These are phyloP conservation scores for Dermochelys coriacea DNA, from an alignment of 2,797 vertebrate species.

Conservation along the genomic window DNA sequence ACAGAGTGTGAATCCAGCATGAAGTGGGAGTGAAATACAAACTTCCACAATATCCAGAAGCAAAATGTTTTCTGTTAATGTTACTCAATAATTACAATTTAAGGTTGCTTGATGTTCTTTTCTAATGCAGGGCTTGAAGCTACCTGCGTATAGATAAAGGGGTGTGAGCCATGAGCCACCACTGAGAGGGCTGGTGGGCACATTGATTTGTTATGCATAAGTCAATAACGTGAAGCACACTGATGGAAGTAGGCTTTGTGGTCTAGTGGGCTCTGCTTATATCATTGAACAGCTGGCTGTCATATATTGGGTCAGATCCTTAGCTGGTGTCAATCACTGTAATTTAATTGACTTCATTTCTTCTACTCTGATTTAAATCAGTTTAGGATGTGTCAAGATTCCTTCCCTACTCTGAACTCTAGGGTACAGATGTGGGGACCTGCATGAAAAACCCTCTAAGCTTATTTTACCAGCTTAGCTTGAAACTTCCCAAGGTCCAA, in stretches of 20 bases:
- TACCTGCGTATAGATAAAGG: neutral
- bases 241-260: neutral
- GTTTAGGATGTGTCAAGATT: neutral
- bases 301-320: neutral
- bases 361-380: neutral
- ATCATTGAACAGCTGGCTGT: neutral
- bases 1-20: conserved; percentile 3
- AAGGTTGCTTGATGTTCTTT: neutral
- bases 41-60: neutral
- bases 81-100: neutral
- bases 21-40: conserved; percentile 22
- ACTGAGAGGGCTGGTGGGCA: neutral
- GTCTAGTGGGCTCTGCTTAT: neutral
- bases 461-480: no score
- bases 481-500: no score
- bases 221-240: neutral
- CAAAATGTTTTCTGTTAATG: neutral
- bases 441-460: no score
- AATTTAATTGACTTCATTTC: neutral
- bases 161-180: neutral
- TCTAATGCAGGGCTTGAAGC: neutral
- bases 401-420: no score
- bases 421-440: no score
- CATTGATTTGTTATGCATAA: neutral
- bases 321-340: neutral